Percentiles rank a stretch among this genome's conserved stretches.
Conservation (phyloP, 2,888 invertebrate genomes). For the Nemotelus pantherinus region DNA sequence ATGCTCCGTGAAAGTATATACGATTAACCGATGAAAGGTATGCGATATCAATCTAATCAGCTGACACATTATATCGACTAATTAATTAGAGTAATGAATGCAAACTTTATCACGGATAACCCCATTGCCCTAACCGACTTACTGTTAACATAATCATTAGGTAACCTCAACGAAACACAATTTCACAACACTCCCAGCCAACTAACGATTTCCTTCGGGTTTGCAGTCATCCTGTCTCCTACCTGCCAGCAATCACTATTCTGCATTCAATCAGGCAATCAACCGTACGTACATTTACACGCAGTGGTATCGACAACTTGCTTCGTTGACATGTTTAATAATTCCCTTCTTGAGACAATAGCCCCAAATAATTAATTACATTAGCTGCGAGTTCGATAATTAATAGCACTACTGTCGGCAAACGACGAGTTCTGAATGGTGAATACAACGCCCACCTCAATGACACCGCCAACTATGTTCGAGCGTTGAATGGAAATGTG, state of each 20-base stretch:
- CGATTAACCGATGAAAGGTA: too few species aligned
- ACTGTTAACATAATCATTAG: constrained; percentile 18
- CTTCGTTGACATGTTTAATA: constrained; percentile 36
- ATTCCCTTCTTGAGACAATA: constrained; percentile 41
- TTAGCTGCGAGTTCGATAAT: constrained; percentile 39
- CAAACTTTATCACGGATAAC: background rate
- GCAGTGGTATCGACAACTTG: constrained; percentile 26
- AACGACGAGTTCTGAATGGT: constrained; percentile 12
- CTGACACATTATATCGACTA: background rate
- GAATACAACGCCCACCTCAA: constrained; percentile 15
- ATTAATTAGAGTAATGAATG: constrained; percentile 25
- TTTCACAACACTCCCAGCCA: background rate
- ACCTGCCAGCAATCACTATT: background rate
- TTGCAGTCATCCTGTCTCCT: background rate
- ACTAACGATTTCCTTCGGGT: background rate
- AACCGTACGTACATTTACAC: background rate
- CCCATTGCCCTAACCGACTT: background rate
- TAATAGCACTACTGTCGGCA: constrained; percentile 32
- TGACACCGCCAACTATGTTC: constrained; percentile 22
- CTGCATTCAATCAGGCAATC: constrained; percentile 1
- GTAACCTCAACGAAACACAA: background rate
- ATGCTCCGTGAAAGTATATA: too few species aligned
- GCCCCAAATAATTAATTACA: constrained; percentile 42
- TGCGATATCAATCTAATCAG: constrained; percentile 13
- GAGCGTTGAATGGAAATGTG: background rate